A percentile compares a stretch with the other conserved stretches of the same genome.
Evolutionary conservation across 2,888 invertebrate genomes (phyloP).

Genomic region (Sarcophaga carnaria): DNA sequence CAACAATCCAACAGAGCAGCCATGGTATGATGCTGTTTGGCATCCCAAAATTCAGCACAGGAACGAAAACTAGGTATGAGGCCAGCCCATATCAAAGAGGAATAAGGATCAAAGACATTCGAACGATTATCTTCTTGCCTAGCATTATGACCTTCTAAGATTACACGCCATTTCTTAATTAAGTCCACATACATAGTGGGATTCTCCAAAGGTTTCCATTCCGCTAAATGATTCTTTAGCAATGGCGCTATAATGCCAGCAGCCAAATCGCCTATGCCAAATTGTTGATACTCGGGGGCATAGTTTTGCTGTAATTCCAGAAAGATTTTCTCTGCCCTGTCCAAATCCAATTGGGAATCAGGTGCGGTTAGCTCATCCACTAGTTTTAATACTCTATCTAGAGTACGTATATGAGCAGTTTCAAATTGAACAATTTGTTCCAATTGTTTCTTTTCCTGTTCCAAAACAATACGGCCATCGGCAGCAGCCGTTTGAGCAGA

Average conservation of each 20-base stretch:
- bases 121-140: slow-evolving; percentile 76
- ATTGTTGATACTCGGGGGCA: slow-evolving; percentile 90
- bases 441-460: slow-evolving; percentile 89
- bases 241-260: slow-evolving; percentile 92
- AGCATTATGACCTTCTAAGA: slow-evolving; percentile 81
- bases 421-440: slow-evolving; percentile 87
- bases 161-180: slow-evolving; percentile 87
- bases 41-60: slow-evolving; percentile 89
- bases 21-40: slow-evolving; percentile 90
- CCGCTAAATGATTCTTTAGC: slow-evolving; percentile 87
- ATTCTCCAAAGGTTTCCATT: slow-evolving; percentile 90
- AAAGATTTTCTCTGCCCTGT: slow-evolving; percentile 81
- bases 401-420: slow-evolving; percentile 86
- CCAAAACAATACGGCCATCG: slow-evolving; percentile 90
- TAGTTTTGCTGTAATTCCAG: slow-evolving; percentile 84
- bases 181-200: slow-evolving; percentile 86
- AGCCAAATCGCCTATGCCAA: slow-evolving; percentile 91
- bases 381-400: slow-evolving; percentile 87
- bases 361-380: slow-evolving; percentile 84
- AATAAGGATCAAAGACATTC: slow-evolving; percentile 86
- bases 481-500: slow-evolving; percentile 88
- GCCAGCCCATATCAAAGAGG: slow-evolving; percentile 92
- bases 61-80: slow-evolving; percentile 91
- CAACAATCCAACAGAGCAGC: slow-evolving; percentile 91
- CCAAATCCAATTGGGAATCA: slow-evolving; percentile 79